phyloP scores from a whole-genome alignment of 1,140 invertebrate genomes.

The Daktulosphaira vitifoliae region DNA sequence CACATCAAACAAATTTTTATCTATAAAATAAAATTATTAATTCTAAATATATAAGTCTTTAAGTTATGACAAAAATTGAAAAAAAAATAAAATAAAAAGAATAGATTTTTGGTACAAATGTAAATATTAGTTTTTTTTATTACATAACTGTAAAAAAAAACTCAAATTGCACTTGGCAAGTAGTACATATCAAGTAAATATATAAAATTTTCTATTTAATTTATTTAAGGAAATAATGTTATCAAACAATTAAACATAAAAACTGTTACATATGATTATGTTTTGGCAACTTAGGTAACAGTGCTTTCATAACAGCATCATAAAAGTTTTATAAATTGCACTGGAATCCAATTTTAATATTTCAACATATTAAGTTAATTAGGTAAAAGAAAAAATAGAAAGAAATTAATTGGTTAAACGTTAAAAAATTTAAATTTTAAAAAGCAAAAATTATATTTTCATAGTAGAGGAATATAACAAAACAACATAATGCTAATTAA shows the following conservation, averaged over 20 bases:
- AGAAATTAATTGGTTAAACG: constrained; percentile 15
- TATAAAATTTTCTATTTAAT: constrained; percentile 16
- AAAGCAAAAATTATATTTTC: constrained; percentile 13
- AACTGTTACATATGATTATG: constrained; percentile 1
- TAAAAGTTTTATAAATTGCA: constrained; percentile 29
- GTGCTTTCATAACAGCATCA: constrained; percentile 23
- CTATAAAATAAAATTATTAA: too few species aligned
- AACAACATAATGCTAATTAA: constrained; percentile 22
- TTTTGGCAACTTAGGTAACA: constrained; percentile 18
- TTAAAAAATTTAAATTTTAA: constrained; percentile 23
- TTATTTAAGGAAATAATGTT: constrained; percentile 9
- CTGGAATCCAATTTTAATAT: constrained; percentile 23
- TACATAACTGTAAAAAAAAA: neutral
- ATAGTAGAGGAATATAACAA: too few species aligned
- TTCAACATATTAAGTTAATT: constrained; percentile 15
- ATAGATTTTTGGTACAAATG: neutral
- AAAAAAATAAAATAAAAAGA: too few species aligned
- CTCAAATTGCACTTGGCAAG: constrained; percentile 24
- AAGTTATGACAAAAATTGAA: too few species aligned
- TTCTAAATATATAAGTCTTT: too few species aligned
- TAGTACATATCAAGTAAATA: neutral
- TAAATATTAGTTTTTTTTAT: constrained; percentile 1
- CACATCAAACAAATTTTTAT: neutral
- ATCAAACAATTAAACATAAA: constrained; percentile 19
- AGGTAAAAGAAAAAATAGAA: neutral